Percentiles rank a stretch among this genome's conserved stretches.
These are phyloP conservation scores for Romanomermis culicivorax DNA, from an alignment of 2,888 invertebrate genomes.

Conservation along the genomic window DNA sequence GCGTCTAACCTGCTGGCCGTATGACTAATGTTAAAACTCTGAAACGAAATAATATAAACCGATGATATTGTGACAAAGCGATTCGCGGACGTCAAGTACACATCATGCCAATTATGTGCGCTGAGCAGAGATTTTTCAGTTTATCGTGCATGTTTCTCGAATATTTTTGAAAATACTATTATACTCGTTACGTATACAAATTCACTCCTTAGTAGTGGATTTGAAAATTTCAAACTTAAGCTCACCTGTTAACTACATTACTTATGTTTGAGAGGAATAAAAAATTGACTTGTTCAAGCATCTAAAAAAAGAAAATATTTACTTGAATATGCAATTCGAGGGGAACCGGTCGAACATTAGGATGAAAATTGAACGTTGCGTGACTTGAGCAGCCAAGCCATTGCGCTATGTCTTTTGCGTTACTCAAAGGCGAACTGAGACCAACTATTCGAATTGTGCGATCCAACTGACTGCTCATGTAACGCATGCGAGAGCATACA, in stretches of 20 bases:
- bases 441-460: constrained; percentile 73
- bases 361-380: constrained; percentile 92
- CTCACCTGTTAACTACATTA: too few relatives aligned
- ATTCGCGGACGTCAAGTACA: too few relatives aligned
- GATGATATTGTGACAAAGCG: neutral
- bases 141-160: too few relatives aligned
- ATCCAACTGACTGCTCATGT: constrained; percentile 73
- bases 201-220: too few relatives aligned
- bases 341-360: constrained; percentile 80
- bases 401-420: constrained; percentile 65
- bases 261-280: too few relatives aligned
- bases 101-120: too few relatives aligned
- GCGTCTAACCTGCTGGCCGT: constrained; percentile 83
- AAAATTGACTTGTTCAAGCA: too few relatives aligned
- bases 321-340: constrained; percentile 72
- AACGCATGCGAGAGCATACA: constrained; percentile 67
- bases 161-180: too few relatives aligned
- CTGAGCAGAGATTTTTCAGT: too few relatives aligned
- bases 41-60: constrained; percentile 14
- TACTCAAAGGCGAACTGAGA: constrained; percentile 70
- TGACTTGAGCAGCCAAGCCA: constrained; percentile 87
- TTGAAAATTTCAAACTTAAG: too few relatives aligned
- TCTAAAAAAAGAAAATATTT: too few relatives aligned
- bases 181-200: too few relatives aligned
- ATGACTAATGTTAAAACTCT: constrained; percentile 92